A percentile compares a stretch with the other conserved stretches of the same genome.
Evolutionary conservation across 2,888 invertebrate genomes (phyloP).

Genomic region (Nomada fabriciana): DNA sequence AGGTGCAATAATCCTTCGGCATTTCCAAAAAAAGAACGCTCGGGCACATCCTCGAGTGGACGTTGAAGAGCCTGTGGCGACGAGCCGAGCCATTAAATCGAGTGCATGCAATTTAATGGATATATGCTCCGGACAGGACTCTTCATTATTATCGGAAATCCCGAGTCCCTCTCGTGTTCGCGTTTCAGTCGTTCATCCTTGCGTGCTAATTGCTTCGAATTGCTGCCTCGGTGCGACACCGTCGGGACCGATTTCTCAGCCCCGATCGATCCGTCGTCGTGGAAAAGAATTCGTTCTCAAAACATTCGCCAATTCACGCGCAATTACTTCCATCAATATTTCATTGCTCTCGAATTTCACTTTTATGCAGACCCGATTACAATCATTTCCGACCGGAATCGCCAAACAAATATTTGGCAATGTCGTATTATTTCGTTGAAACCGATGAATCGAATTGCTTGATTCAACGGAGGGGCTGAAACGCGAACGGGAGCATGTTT

Average conservation of each 20-base stretch:
- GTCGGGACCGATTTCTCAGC: constrained; percentile 11
- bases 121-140: constrained; percentile 45
- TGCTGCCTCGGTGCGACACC: neutral
- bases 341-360: too few species aligned
- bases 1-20: constrained; percentile 42
- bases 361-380: too few species aligned
- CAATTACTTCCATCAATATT: neutral
- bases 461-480: neutral
- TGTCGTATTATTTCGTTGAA: too few species aligned
- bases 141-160: constrained; percentile 52
- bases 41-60: constrained; percentile 50
- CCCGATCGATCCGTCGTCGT: neutral
- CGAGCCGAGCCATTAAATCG: constrained; percentile 59
- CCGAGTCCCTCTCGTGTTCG: constrained; percentile 30
- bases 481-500: neutral
- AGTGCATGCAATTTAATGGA: constrained; percentile 63
- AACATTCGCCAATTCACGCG: neutral
- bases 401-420: too few species aligned
- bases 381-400: too few species aligned
- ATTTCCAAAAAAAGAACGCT: constrained; percentile 22
- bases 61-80: constrained; percentile 42
- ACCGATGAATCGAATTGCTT: too few species aligned
- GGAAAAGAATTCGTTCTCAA: constrained; percentile 4
- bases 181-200: constrained; percentile 36
- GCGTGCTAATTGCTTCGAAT: constrained; percentile 51